Evolutionary conservation across 2,113 vertebrate species (phyloP).

Genomic region (Thunnus thynnus): DNA sequence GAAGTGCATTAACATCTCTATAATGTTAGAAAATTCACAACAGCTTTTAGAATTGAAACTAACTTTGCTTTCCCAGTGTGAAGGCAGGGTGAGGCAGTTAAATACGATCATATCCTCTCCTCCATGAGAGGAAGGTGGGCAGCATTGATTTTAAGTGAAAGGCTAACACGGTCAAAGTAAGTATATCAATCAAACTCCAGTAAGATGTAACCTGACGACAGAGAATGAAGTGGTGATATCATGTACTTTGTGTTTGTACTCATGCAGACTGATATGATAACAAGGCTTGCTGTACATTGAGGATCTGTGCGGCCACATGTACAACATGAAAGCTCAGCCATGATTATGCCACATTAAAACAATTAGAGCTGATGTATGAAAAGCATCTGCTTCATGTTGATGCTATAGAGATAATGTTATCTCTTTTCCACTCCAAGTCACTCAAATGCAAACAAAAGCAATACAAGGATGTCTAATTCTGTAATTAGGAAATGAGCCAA

Average conservation of each 20-base stretch:
- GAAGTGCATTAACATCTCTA: too few relatives aligned
- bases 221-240: background rate
- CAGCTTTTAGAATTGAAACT: too few relatives aligned
- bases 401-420: slow-evolving; percentile 25
- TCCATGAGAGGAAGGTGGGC: too few relatives aligned
- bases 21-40: too few relatives aligned
- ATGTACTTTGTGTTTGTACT: background rate
- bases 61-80: too few relatives aligned
- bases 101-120: too few relatives aligned
- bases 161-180: background rate
- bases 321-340: slow-evolving; percentile 41
- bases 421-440: slow-evolving; percentile 18
- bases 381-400: slow-evolving; percentile 41
- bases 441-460: slow-evolving; percentile 44
- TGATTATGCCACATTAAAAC: slow-evolving; percentile 53
- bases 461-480: slow-evolving; percentile 27
- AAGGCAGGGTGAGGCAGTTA: too few relatives aligned
- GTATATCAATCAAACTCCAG: background rate
- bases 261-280: background rate
- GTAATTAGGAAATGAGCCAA: slow-evolving; percentile 50
- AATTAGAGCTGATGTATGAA: slow-evolving; percentile 40
- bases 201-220: background rate
- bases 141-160: too few relatives aligned
- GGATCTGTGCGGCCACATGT: slow-evolving; percentile 9
- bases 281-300: background rate